Evolutionary conservation across 1,140 invertebrate genomes (phyloP), one percentile per base, ranked within the genome.

Genomic region (Lasaia peninsularis): DNA sequence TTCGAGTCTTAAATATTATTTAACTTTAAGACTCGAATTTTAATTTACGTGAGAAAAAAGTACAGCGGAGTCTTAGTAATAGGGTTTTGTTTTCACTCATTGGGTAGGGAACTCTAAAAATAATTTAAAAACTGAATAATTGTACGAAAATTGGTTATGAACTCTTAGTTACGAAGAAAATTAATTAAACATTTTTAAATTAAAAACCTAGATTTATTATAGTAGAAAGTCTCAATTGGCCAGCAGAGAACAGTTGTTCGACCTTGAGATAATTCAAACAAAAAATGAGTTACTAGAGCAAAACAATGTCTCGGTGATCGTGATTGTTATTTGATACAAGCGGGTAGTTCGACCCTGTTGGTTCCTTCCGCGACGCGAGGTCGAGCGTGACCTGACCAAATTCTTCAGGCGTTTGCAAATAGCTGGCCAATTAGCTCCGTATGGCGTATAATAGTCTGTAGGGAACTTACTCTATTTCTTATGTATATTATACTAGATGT

Each of bases 291-390:
- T 58, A 54, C 20, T 66, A 51, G 66, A 69, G 65, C 58, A 67
- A 73, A 73, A 62, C 64, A 53, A 40, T 65, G 60, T 61, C 63
- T 52, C 51, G 55, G 52, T 56, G 63, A 44, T 68, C 63, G 68
- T 73, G 58, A 69, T 72, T 60, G 53, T 40, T 40, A 24, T 40
- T 48, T 48, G 18, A 48, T 20, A 28, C 21, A 40, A 76, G 72
- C 78, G 40, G 56, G 62, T 63, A 75, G 75, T 75, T 69, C 64
- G 72, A 78, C 65, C 69, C 62, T 56, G 69, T 64, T 66, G 77
- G 70, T 82, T 80, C 80, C 81, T 85, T 84, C 81, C 77, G 75
- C 66, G 70, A 81, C 40, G 57, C 71, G 78, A 85, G 80, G 79
- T 82, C 81, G 70, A 53, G 54, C 79, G 75, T 83, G 77, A 84